Evolutionary conservation across 2,113 vertebrate genomes (phyloP), one percentile per base, ranked within the genome.

Genomic region (Donacobius atricapilla): DNA sequence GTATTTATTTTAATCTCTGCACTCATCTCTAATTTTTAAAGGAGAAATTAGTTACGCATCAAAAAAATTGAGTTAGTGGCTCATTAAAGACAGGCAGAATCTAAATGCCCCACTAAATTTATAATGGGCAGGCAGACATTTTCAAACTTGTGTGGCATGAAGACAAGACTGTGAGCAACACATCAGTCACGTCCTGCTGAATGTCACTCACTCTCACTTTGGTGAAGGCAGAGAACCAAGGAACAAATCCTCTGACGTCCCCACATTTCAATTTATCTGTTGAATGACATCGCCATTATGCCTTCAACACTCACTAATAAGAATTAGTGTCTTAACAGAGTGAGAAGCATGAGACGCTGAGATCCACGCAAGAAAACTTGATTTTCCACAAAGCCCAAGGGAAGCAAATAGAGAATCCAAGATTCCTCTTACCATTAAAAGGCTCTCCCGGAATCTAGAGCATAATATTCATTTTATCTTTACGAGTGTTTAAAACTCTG

Each of bases 1-100:
- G 42, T 78, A 90, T 95, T 95, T 94, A 83, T 94, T 89, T 88
- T 87, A 78, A 92, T 93, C 58, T 92, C 76, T 83, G 27, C 5
- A 20, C 27, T 56, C 35, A 87, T 81, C 50, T 66, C 47, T 75
- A 81, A 57, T 58, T 90, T 85, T 85, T 73, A 47, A 92, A 65
- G 70, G 31, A 78, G 2, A 93, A 90, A 83, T 96, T 61, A 86
- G 56, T 66, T 86, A 37, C 35, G 81, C 21, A 51, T 64, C 61
- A n/a, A 87, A 91, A 87, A 76, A 87, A 79, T 1, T 16, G 30
- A 92, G 45, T 77, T 53, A 88, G 80, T 40, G 51, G 54, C 12
- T 92, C 47, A 65, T 70, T 92, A 89, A 77, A 89, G 39, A 63
- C 39, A 70, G 0, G 1, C 19, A 66, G 83, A 63, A 77, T n/a